phyloP scores from a whole-genome alignment of 2,888 invertebrate species.

The Ennomos quercinarius region DNA sequence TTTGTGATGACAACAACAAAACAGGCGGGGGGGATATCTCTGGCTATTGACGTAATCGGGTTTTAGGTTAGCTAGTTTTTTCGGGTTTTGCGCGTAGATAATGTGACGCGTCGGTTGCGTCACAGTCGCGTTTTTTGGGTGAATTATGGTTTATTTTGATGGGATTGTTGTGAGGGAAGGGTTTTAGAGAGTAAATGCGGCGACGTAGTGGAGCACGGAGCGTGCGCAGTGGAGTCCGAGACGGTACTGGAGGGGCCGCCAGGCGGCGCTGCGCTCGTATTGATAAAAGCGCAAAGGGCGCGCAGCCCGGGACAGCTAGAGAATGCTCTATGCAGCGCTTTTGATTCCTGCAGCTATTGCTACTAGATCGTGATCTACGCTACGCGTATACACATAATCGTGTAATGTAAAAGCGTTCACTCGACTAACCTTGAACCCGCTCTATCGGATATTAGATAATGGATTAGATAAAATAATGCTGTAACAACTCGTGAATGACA shows the following conservation, averaged over 20 bases:
- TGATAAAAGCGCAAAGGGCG: conserved; percentile 80
- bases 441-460: conserved; percentile 76
- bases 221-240: conserved; percentile 74
- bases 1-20: conserved; percentile 40
- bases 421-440: conserved; percentile 77
- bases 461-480: conserved; percentile 61
- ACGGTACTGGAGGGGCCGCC: conserved; percentile 66
- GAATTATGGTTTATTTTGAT: conserved; percentile 56
- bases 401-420: conserved; percentile 38
- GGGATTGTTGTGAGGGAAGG: conserved; percentile 68
- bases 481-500: conserved; percentile 46
- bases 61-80: conserved; percentile 53
- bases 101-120: conserved; percentile 20
- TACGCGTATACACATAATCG: conserved; percentile 2
- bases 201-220: conserved; percentile 70
- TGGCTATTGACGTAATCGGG: conserved; percentile 64
- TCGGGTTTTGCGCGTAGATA: conserved; percentile 41
- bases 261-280: conserved; percentile 75
- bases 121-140: conserved; percentile 42
- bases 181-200: conserved; percentile 68
- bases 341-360: conserved; percentile 4
- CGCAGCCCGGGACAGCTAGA: conserved; percentile 46
- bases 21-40: conserved; percentile 38
- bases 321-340: conserved; percentile 45
- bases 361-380: not conserved